phyloP scores from a whole-genome alignment of 2,113 vertebrate species.

The Dolichallabes microphthalmus region DNA sequence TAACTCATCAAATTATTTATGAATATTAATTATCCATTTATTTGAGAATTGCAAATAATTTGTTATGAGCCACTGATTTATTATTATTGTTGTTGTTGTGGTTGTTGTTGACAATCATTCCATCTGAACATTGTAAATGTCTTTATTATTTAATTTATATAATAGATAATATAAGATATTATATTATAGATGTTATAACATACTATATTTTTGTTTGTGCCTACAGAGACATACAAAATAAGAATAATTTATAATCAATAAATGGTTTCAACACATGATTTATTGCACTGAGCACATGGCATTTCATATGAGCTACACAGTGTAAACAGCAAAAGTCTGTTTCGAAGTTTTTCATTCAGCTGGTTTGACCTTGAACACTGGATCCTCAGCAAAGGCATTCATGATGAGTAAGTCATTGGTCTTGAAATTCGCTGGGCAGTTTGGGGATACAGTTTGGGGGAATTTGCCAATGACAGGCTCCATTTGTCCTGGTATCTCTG shows the following conservation, averaged over 20 bases:
- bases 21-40: neutral
- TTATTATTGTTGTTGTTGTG: neutral
- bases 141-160: neutral
- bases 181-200: neutral
- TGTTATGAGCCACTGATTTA: neutral
- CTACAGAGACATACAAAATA: neutral
- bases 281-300: constrained; percentile 17
- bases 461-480: constrained; percentile 63
- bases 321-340: neutral
- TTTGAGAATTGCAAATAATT: neutral
- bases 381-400: constrained; percentile 61
- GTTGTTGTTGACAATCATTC: neutral
- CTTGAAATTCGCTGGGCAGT: constrained; percentile 50
- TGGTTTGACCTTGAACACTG: constrained; percentile 55
- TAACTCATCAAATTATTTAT: neutral
- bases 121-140: neutral
- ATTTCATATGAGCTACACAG: neutral
- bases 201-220: neutral
- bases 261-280: constrained; percentile 7
- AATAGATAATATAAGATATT: too few relatives aligned
- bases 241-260: neutral
- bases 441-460: constrained; percentile 54
- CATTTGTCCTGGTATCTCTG: constrained; percentile 56
- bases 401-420: constrained; percentile 5
- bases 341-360: constrained; percentile 6